These are phyloP conservation scores for Scaptomyza hsui DNA, from an alignment of 1,140 invertebrate species.

Conservation along the genomic window DNA sequence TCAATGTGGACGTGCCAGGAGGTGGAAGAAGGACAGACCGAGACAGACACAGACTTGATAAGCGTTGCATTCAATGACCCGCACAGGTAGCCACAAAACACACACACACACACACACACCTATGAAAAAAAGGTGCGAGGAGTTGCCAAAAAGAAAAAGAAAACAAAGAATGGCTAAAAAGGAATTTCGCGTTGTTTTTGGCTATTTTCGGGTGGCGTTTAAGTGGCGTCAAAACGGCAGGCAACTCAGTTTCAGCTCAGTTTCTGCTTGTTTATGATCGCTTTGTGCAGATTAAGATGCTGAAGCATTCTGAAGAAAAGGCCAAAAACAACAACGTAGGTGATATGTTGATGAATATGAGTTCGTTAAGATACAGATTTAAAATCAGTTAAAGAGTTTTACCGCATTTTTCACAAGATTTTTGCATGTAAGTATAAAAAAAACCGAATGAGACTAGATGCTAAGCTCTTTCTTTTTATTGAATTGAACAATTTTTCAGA, in stretches of 20 bases:
- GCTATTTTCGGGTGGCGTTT: slow-evolving; percentile 62
- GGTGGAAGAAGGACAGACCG: neutral
- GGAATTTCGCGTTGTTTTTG: slow-evolving; percentile 54
- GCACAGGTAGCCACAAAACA: slow-evolving; percentile 32
- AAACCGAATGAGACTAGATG: too few relatives aligned
- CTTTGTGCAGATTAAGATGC: slow-evolving; percentile 30
- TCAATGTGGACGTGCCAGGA: slow-evolving; percentile 62
- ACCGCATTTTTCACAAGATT: too few relatives aligned
- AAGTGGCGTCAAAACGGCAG: slow-evolving; percentile 62
- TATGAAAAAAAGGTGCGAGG: neutral
- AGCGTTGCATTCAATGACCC: slow-evolving; percentile 54
- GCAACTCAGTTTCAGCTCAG: slow-evolving; percentile 9
- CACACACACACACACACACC: neutral
- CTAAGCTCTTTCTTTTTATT: too few relatives aligned
- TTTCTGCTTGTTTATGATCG: slow-evolving; percentile 55
- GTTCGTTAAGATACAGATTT: neutral
- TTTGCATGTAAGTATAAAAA: too few relatives aligned
- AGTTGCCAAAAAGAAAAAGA: too few relatives aligned
- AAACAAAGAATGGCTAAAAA: slow-evolving; percentile 23
- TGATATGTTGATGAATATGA: neutral
- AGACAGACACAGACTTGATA: slow-evolving; percentile 24
- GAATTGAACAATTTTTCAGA: too few relatives aligned
- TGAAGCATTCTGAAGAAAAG: slow-evolving; percentile 10
- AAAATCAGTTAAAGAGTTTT: too few relatives aligned
- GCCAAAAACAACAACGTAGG: neutral